Percentiles rank a stretch among this genome's conserved stretches.
phyloP scores from a whole-genome alignment of 2,888 invertebrate genomes.

The Hyppa rectilinea region DNA sequence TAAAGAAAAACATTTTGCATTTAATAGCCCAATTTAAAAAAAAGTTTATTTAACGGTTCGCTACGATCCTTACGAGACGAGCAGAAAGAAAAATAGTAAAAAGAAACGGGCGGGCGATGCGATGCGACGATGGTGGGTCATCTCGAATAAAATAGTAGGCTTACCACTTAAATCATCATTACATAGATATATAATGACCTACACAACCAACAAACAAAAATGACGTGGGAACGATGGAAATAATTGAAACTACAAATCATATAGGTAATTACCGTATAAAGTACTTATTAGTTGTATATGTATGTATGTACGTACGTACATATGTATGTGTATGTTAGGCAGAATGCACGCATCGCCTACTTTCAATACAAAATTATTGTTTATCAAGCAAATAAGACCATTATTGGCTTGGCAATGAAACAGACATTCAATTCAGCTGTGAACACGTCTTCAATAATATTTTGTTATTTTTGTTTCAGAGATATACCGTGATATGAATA shows the following conservation, averaged over 20 bases:
- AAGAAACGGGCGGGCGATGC: no score
- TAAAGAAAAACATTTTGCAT: no score
- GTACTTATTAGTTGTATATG: conserved; percentile 3
- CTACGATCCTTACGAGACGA: no score
- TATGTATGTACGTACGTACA: not conserved
- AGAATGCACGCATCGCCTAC: conserved; percentile 54
- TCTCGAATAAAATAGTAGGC: not conserved
- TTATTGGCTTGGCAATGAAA: not conserved
- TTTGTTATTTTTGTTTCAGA: conserved; percentile 6
- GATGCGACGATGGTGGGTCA: no score
- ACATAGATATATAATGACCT: no score
- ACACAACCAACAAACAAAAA: conserved; percentile 16
- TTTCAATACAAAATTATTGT: conserved; percentile 52
- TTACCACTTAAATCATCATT: no score
- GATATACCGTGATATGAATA: conserved; percentile 15
- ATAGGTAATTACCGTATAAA: conserved; percentile 29
- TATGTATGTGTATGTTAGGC: conserved; percentile 24
- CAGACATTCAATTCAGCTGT: conserved; percentile 39
- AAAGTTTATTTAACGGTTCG: no score
- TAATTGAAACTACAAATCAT: conserved; percentile 22
- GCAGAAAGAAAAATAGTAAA: no score
- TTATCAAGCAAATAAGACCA: conserved; percentile 20
- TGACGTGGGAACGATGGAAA: conserved; percentile 30
- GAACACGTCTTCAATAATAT: conserved; percentile 14
- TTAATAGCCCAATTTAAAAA: no score